Percentiles rank a stretch among this genome's conserved stretches.
These are phyloP conservation scores for Synergus itoensis DNA, from an alignment of 2,888 invertebrate species.

Conservation along the genomic window DNA sequence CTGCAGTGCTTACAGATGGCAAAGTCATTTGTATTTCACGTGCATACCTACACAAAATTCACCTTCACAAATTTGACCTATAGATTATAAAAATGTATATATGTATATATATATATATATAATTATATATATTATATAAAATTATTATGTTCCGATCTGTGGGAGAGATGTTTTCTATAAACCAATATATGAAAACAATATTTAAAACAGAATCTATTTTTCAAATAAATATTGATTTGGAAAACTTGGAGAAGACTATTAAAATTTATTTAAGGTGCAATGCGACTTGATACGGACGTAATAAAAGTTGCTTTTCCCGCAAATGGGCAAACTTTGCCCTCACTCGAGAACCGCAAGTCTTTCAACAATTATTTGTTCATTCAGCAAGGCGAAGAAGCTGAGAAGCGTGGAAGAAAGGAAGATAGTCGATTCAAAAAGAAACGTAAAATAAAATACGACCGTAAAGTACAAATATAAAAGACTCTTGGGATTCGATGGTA, in stretches of 20 bases:
- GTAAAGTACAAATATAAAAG: constrained; percentile 44
- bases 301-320: constrained; percentile 67
- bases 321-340: constrained; percentile 70
- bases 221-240: not conserved
- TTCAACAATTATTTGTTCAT: constrained; percentile 27
- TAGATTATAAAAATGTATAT: constrained; percentile 4
- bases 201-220: not conserved
- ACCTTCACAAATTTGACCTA: not conserved
- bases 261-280: constrained; percentile 44
- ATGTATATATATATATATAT: not conserved
- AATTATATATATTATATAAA: no score
- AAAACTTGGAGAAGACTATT: not conserved
- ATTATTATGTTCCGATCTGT: not conserved
- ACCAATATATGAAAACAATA: not conserved
- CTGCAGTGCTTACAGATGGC: constrained; percentile 39
- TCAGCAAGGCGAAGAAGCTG: constrained; percentile 44
- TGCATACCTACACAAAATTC: not conserved
- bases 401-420: constrained; percentile 42
- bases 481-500: constrained; percentile 10
- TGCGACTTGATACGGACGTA: constrained; percentile 65
- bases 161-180: no score
- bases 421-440: constrained; percentile 45
- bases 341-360: constrained; percentile 5
- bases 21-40: not conserved
- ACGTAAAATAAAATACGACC: constrained; percentile 50